Evolutionary conservation across 2,113 vertebrate species (phyloP).

Genomic region (Neoarius graeffei): DNA sequence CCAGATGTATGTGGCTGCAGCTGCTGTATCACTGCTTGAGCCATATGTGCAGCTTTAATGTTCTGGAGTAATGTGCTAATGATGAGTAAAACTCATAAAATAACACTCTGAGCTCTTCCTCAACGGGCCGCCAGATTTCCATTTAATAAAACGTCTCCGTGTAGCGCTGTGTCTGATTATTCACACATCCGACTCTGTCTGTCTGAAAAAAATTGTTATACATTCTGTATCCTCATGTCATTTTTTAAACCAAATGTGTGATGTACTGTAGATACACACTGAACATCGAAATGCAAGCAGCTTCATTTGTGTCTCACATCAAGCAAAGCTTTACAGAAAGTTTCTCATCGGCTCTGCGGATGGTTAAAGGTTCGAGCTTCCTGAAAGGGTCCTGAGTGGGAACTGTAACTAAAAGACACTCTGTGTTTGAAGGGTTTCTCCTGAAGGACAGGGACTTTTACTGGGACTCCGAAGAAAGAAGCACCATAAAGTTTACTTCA

Average conservation of each 20-base stretch:
- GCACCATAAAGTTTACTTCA: neutral
- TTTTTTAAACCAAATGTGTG: neutral
- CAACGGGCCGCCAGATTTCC: too few relatives aligned
- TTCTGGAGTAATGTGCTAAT: neutral
- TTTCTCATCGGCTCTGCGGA: neutral
- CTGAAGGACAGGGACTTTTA: neutral
- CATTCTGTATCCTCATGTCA: neutral
- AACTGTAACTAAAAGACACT: neutral
- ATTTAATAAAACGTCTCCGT: neutral
- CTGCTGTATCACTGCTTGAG: neutral
- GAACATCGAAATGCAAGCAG: neutral
- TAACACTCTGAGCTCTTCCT: neutral
- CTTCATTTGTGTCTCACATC: neutral
- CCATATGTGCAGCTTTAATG: neutral
- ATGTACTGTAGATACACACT: neutral
- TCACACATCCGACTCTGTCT: neutral
- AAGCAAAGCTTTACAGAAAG: neutral
- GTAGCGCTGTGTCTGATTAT: neutral
- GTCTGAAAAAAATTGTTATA: neutral
- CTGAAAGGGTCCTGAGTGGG: neutral
- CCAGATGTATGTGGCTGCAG: neutral
- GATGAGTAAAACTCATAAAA: neutral
- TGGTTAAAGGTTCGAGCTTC: neutral
- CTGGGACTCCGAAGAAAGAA: neutral
- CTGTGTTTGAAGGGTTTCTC: neutral